A percentile compares a stretch with the other conserved stretches of the same genome.
Conservation (phyloP, 2,797 vertebrate genomes). For the Basileuterus tristriatus region DNA sequence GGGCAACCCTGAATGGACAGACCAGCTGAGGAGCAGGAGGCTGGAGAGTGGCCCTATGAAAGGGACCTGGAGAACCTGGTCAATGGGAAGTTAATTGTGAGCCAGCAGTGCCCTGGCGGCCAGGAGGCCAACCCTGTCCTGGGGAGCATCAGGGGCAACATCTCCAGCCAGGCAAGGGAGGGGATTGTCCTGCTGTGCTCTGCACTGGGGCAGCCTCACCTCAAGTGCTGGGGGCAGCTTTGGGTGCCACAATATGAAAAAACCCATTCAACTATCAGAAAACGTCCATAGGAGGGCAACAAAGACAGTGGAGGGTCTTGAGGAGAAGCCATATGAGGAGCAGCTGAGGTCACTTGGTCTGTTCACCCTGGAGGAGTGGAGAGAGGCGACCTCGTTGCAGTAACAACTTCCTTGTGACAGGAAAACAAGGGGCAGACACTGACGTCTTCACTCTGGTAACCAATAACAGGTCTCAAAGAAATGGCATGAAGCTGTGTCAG, state of each 20-base stretch:
- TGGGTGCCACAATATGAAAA: background rate
- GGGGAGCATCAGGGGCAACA: background rate
- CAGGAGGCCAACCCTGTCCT: accelerated
- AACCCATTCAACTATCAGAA: background rate
- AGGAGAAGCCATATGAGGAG: accelerated
- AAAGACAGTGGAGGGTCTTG: background rate
- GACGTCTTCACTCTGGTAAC: background rate
- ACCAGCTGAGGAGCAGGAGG: background rate
- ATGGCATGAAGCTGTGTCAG: background rate
- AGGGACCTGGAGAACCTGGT: accelerated
- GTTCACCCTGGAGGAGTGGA: background rate
- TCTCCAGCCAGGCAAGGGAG: accelerated
- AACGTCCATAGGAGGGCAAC: accelerated
- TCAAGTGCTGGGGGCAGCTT: accelerated
- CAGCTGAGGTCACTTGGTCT: background rate
- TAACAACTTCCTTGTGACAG: accelerated
- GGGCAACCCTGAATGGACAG: background rate
- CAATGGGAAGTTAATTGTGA: accelerated
- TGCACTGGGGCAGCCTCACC: accelerated
- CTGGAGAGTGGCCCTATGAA: background rate
- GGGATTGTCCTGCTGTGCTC: background rate
- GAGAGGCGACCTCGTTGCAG: too few relatives aligned
- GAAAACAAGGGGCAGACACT: accelerated
- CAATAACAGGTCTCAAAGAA: background rate
- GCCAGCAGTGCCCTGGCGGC: background rate